Percentiles rank a stretch among this genome's conserved stretches.
Conservation (phyloP, 2,113 vertebrate species). For the Mesembrinibis cayennensis region DNA sequence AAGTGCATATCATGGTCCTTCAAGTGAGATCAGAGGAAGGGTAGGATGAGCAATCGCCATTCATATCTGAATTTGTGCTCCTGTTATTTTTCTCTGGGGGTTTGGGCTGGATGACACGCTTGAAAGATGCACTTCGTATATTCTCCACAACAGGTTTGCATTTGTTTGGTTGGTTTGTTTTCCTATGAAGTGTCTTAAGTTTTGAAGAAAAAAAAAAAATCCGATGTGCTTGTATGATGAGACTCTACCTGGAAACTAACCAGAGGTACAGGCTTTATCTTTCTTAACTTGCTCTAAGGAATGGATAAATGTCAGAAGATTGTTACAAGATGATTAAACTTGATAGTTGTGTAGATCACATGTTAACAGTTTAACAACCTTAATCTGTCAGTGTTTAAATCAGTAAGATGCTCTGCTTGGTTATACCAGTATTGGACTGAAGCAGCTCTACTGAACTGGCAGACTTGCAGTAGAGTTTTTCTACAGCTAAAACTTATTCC, state of each 20-base stretch:
- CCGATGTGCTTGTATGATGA: background rate
- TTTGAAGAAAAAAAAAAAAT: background rate
- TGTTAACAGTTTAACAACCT: background rate
- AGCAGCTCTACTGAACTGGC: background rate
- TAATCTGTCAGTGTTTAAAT: constrained; percentile 9
- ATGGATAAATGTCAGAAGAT: background rate
- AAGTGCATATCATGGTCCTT: background rate
- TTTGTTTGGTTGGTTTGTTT: constrained; percentile 25
- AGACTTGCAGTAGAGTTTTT: background rate
- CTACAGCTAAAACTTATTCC: background rate
- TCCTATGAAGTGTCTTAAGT: background rate
- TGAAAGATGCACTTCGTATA: background rate
- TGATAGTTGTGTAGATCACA: background rate
- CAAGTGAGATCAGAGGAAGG: constrained; percentile 11
- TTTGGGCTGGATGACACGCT: background rate
- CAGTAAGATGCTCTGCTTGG: background rate
- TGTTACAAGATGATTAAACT: constrained; percentile 4
- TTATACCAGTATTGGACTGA: background rate
- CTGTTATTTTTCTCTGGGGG: background rate
- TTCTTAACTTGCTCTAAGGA: background rate
- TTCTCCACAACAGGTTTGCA: background rate
- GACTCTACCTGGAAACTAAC: background rate
- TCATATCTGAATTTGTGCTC: background rate
- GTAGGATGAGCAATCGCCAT: background rate
- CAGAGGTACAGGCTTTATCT: background rate